Conservation (phyloP, 2,113 vertebrate species). For the Aplodontia rufa region DNA sequence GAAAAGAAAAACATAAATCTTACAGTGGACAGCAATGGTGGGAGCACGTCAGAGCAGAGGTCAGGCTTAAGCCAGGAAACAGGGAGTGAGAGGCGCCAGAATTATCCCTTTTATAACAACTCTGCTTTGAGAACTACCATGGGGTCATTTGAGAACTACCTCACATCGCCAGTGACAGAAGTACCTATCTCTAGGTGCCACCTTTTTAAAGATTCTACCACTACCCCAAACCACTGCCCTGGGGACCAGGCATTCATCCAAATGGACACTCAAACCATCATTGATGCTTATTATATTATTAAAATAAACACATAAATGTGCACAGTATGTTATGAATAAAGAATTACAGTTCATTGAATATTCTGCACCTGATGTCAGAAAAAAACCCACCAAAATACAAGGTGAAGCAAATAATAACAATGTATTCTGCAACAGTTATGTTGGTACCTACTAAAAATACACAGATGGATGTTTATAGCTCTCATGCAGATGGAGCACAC, state of each 20-base stretch:
- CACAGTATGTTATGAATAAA: neutral
- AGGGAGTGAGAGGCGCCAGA: neutral
- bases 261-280: neutral
- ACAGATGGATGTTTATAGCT: neutral
- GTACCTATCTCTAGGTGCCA: neutral
- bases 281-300: neutral
- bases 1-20: too few species aligned
- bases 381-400: neutral
- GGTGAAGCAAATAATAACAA: neutral
- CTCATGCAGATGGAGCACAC: neutral
- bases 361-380: neutral
- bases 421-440: neutral
- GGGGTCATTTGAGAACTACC: neutral
- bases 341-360: neutral
- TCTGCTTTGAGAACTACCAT: neutral
- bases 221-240: neutral
- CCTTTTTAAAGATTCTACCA: neutral
- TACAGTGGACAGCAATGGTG: too few species aligned
- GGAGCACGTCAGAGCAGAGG: neutral
- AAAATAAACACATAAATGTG: neutral
- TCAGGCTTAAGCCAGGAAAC: neutral
- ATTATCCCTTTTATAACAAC: neutral
- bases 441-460: neutral
- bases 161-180: neutral
- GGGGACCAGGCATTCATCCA: too few species aligned